Conservation (phyloP, 2,888 invertebrate species). For the Parnassius orleans region DNA sequence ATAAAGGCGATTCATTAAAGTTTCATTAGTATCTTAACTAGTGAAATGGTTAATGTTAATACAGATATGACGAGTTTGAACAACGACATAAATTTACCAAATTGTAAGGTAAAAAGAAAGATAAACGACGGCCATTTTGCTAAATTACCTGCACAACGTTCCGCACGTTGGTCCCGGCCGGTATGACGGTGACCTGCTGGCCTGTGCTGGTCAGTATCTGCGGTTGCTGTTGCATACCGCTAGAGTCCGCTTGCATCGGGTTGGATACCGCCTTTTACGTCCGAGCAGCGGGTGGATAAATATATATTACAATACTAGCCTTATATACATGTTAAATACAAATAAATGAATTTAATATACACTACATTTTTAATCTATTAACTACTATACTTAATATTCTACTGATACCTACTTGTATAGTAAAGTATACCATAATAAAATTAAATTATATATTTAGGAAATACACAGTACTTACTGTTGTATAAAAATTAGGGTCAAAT, state of each 20-base stretch:
- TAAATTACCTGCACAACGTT: slow-evolving; percentile 63
- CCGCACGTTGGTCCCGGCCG: slow-evolving; percentile 78
- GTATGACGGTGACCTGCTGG: slow-evolving; percentile 92
- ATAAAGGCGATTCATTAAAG: too few species aligned
- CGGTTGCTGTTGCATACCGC: slow-evolving; percentile 55
- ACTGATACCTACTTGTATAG: too few species aligned
- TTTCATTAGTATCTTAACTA: too few species aligned
- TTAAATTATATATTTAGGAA: too few species aligned
- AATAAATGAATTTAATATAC: slow-evolving; percentile 1
- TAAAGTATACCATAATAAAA: too few species aligned
- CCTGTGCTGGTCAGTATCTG: slow-evolving; percentile 88
- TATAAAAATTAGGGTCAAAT: too few species aligned
- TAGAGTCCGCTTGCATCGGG: slow-evolving; percentile 64
- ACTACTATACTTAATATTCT: too few species aligned
- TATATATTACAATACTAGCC: slow-evolving; percentile 22
- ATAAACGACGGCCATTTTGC: not conserved
- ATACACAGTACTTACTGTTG: too few species aligned
- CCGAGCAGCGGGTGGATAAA: slow-evolving; percentile 52
- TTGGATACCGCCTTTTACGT: slow-evolving; percentile 71
- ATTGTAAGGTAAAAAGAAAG: too few species aligned
- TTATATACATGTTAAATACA: slow-evolving; percentile 11
- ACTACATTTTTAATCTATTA: too few species aligned
- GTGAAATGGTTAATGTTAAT: too few species aligned
- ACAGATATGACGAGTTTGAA: not conserved
- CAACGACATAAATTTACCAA: slow-evolving; percentile 1